Base-by-base conservation (phyloP, 2,888 invertebrate species). In the Rhagonycha fulva region DNA sequence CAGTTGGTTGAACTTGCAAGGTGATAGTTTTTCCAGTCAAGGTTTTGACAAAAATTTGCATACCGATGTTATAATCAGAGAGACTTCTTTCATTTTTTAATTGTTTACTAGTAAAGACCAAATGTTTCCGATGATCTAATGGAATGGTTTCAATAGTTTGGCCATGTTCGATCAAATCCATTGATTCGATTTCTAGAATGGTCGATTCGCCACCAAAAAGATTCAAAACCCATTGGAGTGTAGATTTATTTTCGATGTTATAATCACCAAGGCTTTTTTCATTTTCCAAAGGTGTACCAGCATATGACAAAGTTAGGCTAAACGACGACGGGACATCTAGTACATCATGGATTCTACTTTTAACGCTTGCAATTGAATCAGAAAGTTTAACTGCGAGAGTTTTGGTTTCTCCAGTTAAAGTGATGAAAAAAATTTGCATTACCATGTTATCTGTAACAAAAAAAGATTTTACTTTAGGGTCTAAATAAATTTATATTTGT, bases 21-120 rank as follows among this genome's bases (percentile, higher is more conserved):
- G 96, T 96, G 90, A 97, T 96, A 90, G 97, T 97, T 91, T 97
- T 97, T 85, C 96, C 97, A 88, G 96, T 96, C 77, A 97, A 91
- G 87, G 96, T 97, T 89, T 97, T 97, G 79, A 97, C 97, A 89
- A 97, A 98, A 89, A 98, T 98, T 93, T 98, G 98, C 97, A 98
- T 97, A 85, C 4, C 7, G 26, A 24, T 24, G 24, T 24, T 24
- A 4, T 24, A 24, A 24, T 24, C 24, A 24, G 24, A 24, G 4
- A 24, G 24, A 4, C 3, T 24, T 24, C 24, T 24, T 24, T 4
- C 24, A 24, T 24, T n/a, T n/a, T n/a, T n/a, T n/a, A n/a, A n/a
- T n/a, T n/a, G n/a, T n/a, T n/a, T n/a, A n/a, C n/a, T n/a, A n/a
- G n/a, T n/a, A n/a, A n/a, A n/a, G n/a, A n/a, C n/a, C n/a, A n/a